These are phyloP conservation scores for Nesospiza acunhae DNA, from an alignment of 2,113 vertebrate genomes.

Conservation along the genomic window DNA sequence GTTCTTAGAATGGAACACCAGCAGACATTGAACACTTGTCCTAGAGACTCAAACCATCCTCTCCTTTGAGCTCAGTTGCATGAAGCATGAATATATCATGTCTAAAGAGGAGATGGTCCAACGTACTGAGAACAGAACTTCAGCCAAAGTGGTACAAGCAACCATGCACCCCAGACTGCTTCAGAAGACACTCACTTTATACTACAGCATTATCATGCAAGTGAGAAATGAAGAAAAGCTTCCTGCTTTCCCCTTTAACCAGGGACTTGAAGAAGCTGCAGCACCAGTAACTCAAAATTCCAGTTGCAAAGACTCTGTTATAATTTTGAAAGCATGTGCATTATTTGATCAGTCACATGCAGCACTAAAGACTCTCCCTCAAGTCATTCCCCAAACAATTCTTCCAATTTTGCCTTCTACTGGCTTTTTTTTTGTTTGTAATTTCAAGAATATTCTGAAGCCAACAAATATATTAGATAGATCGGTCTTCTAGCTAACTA, in stretches of 20 bases:
- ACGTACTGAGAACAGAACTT: not conserved
- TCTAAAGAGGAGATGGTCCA: not conserved
- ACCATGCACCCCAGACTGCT: not conserved
- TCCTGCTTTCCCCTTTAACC: not conserved
- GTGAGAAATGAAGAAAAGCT: not conserved
- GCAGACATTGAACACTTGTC: not conserved
- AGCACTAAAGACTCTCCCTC: not conserved
- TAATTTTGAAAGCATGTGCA: rapidly evolving
- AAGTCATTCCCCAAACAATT: not conserved
- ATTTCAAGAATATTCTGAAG: not conserved
- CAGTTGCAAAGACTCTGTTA: not conserved
- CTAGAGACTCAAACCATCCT: not conserved
- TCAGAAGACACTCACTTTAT: not conserved
- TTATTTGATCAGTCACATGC: not conserved
- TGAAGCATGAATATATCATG: not conserved
- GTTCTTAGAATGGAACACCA: not conserved
- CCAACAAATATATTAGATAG: not conserved
- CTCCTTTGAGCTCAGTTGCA: not conserved
- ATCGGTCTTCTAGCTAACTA: not conserved
- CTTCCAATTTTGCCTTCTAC: not conserved
- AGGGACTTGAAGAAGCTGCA: not conserved
- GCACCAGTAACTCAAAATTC: not conserved
- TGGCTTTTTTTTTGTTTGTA: not conserved
- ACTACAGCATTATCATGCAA: not conserved
- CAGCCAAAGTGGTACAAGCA: not conserved